Conservation (phyloP, 1,140 invertebrate species). For the Drosophila murphyi region DNA sequence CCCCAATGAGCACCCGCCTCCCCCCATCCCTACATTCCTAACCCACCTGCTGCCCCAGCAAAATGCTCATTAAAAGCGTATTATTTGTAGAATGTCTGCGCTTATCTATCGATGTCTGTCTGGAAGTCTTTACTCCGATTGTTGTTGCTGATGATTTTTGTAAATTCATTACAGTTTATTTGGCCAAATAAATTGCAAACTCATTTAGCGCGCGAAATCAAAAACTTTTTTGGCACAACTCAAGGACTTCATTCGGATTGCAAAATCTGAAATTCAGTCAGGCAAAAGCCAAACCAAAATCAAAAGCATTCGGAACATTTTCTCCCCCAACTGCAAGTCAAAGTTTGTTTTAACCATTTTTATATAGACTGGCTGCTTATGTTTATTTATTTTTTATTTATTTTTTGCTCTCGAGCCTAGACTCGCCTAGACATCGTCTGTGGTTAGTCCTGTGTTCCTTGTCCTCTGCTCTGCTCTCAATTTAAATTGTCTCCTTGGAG, state of each 20-base stretch:
- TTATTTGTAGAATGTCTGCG: constrained; percentile 54
- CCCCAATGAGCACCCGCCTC: background rate
- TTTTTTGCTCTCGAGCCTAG: constrained; percentile 28
- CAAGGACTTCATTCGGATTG: constrained; percentile 61
- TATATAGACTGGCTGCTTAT: constrained; percentile 24
- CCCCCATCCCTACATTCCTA: background rate
- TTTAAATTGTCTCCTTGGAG: constrained; percentile 74
- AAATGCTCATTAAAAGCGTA: constrained; percentile 73
- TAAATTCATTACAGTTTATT: constrained; percentile 79
- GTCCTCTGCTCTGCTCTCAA: constrained; percentile 36
- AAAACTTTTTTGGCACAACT: constrained; percentile 45
- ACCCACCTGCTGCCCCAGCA: constrained; percentile 24
- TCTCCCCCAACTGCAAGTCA: constrained; percentile 15
- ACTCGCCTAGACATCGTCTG: constrained; percentile 35
- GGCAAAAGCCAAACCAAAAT: constrained; percentile 29
- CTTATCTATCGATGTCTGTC: constrained; percentile 25
- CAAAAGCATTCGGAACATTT: constrained; percentile 32
- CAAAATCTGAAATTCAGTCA: constrained; percentile 56
- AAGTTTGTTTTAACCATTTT: constrained; percentile 69
- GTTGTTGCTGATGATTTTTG: constrained; percentile 53
- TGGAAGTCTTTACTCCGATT: background rate
- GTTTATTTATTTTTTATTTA: constrained; percentile 15
- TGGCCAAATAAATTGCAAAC: constrained; percentile 75
- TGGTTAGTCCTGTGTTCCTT: constrained; percentile 32
- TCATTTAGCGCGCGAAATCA: constrained; percentile 67